phyloP scores from a whole-genome alignment of 2,888 invertebrate species.

The Agapostemon virescens region DNA sequence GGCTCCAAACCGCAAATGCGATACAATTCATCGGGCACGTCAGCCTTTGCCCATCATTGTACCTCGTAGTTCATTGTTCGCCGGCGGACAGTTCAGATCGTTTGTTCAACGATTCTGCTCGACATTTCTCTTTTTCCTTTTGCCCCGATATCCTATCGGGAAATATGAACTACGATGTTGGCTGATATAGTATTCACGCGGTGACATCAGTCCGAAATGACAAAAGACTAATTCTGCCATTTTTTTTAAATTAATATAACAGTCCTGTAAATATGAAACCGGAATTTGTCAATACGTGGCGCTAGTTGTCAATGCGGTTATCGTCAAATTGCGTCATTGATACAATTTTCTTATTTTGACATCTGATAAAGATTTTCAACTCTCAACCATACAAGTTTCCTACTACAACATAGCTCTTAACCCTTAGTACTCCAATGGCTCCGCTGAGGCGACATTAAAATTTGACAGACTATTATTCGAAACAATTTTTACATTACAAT shows the following conservation, averaged over 20 bases:
- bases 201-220: slow-evolving; percentile 26
- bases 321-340: too few relatives aligned
- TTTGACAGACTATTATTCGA: too few relatives aligned
- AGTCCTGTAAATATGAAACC: too few relatives aligned
- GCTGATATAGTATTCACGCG: slow-evolving; percentile 37
- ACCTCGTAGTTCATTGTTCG: slow-evolving; percentile 55
- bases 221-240: neutral
- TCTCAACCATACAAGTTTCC: too few relatives aligned
- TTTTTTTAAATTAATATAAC: neutral
- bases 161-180: slow-evolving; percentile 49
- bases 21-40: slow-evolving; percentile 61
- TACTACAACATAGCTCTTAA: too few relatives aligned
- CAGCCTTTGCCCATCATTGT: slow-evolving; percentile 57
- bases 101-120: slow-evolving; percentile 47
- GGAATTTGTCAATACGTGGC: too few relatives aligned
- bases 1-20: slow-evolving; percentile 51
- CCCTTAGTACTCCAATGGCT: too few relatives aligned
- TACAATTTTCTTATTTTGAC: too few relatives aligned
- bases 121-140: slow-evolving; percentile 33
- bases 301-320: too few relatives aligned
- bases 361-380: too few relatives aligned
- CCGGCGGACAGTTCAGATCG: slow-evolving; percentile 48
- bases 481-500: too few relatives aligned
- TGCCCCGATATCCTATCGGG: slow-evolving; percentile 46
- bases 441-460: too few relatives aligned